These are phyloP conservation scores for Apostichopus parvimensis DNA, from an alignment of 35 echinoderm and acorn worm species.

Conservation along the genomic window DNA sequence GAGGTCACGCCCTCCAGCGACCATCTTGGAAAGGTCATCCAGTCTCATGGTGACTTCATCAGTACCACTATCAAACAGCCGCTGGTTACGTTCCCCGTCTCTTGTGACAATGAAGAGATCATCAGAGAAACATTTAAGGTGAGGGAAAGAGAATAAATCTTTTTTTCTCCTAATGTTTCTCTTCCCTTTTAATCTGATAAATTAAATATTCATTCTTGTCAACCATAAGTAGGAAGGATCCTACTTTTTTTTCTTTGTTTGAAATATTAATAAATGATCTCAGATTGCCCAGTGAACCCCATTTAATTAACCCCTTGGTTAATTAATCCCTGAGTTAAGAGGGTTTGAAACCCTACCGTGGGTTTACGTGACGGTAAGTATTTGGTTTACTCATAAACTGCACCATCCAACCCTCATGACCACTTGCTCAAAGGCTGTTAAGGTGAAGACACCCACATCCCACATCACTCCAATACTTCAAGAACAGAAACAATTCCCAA, in stretches of 20 bases:
- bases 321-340: too few relatives aligned
- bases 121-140: conserved; percentile 91
- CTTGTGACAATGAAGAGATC: conserved; percentile 65
- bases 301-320: not conserved
- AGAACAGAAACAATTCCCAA: too few relatives aligned
- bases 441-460: too few relatives aligned
- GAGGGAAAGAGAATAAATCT: not conserved
- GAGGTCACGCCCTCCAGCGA: conserved; percentile 72
- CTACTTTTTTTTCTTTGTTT: not conserved
- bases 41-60: conserved; percentile 81
- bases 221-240: not conserved
- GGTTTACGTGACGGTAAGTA: too few relatives aligned
- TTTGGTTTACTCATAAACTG: too few relatives aligned
- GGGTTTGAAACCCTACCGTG: too few relatives aligned
- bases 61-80: conserved; percentile 88
- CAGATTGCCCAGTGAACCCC: too few relatives aligned
- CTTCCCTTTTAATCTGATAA: too few relatives aligned
- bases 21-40: conserved; percentile 75
- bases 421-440: too few relatives aligned
- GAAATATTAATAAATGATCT: too few relatives aligned
- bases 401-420: too few relatives aligned
- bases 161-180: not conserved
- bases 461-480: too few relatives aligned
- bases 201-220: not conserved
- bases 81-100: conserved; percentile 62